Evolutionary conservation across 1,140 invertebrate genomes (phyloP).

Genomic region (Linepithema humile): DNA sequence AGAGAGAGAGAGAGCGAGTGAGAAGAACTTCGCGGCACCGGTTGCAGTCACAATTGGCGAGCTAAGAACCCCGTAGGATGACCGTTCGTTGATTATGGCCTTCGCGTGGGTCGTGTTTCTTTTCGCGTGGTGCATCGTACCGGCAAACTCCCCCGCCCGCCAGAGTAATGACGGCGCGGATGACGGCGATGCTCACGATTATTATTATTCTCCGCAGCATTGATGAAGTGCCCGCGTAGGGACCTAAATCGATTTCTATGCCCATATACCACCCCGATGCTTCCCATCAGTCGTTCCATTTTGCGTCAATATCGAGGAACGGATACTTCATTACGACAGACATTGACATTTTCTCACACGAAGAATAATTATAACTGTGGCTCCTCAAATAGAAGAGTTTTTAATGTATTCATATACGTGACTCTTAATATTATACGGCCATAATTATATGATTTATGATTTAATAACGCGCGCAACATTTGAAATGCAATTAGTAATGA

Average conservation of each 20-base stretch:
- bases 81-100: constrained; percentile 64
- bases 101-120: constrained; percentile 70
- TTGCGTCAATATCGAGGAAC: background rate
- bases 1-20: constrained; percentile 22
- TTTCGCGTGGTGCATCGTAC: constrained; percentile 41
- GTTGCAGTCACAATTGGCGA: constrained; percentile 64
- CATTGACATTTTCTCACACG: background rate
- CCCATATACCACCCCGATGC: background rate
- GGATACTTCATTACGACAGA: background rate
- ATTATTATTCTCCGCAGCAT: constrained; percentile 30
- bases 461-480: background rate
- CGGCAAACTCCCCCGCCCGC: background rate
- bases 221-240: constrained; percentile 13
- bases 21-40: constrained; percentile 44
- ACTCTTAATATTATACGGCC: background rate
- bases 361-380: background rate
- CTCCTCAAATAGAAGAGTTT: background rate
- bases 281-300: background rate
- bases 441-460: background rate
- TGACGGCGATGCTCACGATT: constrained; percentile 20
- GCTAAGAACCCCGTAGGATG: constrained; percentile 58
- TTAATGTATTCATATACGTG: background rate
- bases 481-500: background rate
- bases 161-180: constrained; percentile 49
- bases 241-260: constrained; percentile 14